phyloP scores from a whole-genome alignment of 2,888 invertebrate genomes.

The Melinaea menophilus region DNA sequence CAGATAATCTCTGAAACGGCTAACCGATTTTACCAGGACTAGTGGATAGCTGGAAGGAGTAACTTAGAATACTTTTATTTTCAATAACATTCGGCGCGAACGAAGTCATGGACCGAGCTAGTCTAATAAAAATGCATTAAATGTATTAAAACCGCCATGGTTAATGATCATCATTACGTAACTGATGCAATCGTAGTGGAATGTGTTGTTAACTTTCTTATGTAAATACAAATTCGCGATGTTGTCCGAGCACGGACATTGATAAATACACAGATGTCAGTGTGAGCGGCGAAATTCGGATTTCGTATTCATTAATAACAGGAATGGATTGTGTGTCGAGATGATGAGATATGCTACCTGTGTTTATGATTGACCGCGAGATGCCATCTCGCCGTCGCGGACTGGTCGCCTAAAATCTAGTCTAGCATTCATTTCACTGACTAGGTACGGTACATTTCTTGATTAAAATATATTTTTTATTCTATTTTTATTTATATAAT shows the following conservation, averaged over 20 bases:
- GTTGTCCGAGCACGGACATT: constrained; percentile 52
- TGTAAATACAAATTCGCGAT: constrained; percentile 56
- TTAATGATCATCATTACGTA: constrained; percentile 45
- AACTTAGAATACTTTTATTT: too few species aligned
- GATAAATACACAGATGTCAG: constrained; percentile 70
- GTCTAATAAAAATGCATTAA: too few species aligned
- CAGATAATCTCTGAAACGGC: constrained; percentile 20
- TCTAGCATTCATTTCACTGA: neutral
- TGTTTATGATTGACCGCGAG: constrained; percentile 53
- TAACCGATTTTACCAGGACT: too few species aligned
- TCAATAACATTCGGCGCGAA: too few species aligned
- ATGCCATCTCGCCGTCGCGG: neutral
- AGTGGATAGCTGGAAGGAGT: too few species aligned
- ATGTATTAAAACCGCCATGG: neutral
- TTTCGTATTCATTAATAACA: constrained; percentile 63
- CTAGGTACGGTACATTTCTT: too few species aligned
- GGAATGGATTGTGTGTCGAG: constrained; percentile 57
- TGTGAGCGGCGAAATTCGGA: constrained; percentile 59
- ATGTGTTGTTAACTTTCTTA: constrained; percentile 40
- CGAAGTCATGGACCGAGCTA: too few species aligned
- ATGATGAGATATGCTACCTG: constrained; percentile 66
- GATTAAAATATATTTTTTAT: too few species aligned
- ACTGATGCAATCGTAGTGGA: constrained; percentile 36
- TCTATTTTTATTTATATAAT: too few species aligned
- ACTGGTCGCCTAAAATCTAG: constrained; percentile 1